These are phyloP conservation scores for Icerya purchasi DNA, from an alignment of 2,888 invertebrate species.

Conservation along the genomic window DNA sequence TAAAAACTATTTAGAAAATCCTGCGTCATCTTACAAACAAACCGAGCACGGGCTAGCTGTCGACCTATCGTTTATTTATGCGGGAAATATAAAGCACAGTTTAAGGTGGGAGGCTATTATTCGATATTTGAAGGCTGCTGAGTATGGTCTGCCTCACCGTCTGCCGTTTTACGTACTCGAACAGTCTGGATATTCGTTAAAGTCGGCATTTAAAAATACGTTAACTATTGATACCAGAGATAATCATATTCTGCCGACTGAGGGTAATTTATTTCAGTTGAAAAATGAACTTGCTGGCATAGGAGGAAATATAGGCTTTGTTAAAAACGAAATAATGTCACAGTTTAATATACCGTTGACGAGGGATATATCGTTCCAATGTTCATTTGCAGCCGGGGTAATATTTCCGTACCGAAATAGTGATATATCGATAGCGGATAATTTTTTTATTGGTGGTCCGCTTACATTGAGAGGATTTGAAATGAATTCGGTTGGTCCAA, in stretches of 20 bases:
- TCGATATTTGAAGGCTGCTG: slow-evolving; percentile 45
- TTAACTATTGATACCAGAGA: slow-evolving; percentile 59
- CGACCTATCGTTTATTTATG: slow-evolving; percentile 12
- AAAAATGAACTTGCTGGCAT: slow-evolving; percentile 67
- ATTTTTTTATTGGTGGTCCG: slow-evolving; percentile 77
- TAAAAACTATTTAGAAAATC: slow-evolving; percentile 14
- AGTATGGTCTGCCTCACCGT: slow-evolving; percentile 40
- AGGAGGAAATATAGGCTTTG: slow-evolving; percentile 78
- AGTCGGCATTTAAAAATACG: slow-evolving; percentile 65
- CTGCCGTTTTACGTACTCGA: slow-evolving; percentile 70
- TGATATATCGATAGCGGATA: slow-evolving; percentile 40
- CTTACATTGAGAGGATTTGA: slow-evolving; percentile 70
- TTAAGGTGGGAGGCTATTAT: slow-evolving; percentile 73
- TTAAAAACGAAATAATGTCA: slow-evolving; percentile 55
- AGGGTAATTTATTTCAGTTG: slow-evolving; percentile 45
- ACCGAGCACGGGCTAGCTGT: slow-evolving; percentile 12
- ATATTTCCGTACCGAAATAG: slow-evolving; percentile 37
- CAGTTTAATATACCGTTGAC: slow-evolving; percentile 46
- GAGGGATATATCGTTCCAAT: slow-evolving; percentile 35
- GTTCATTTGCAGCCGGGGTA: slow-evolving; percentile 43
- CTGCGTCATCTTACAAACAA: slow-evolving; percentile 14
- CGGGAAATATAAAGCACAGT: slow-evolving; percentile 37
- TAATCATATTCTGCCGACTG: slow-evolving; percentile 53
- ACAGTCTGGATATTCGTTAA: slow-evolving; percentile 70
- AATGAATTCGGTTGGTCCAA: slow-evolving; percentile 68